Evolutionary conservation across 2,888 invertebrate species (phyloP).

Genomic region (Seira musarum): DNA sequence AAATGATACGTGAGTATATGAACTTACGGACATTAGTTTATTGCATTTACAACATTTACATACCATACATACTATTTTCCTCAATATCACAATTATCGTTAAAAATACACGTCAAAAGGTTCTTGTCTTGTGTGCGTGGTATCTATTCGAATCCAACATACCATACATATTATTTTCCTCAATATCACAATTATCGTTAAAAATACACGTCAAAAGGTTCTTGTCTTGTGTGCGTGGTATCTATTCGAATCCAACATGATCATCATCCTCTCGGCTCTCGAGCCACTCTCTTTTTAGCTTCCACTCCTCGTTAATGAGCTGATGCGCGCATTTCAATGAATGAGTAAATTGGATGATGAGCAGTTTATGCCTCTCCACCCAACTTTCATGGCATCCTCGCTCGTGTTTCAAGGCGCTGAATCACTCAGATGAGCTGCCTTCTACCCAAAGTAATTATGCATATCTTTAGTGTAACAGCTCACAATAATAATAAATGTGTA

Average conservation of each 20-base stretch:
- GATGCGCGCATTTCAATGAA: slow-evolving; percentile 56
- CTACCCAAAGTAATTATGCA: slow-evolving; percentile 50
- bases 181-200: slow-evolving; percentile 30
- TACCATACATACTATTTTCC: neutral
- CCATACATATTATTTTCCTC: neutral
- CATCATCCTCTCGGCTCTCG: neutral
- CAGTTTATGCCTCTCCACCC: slow-evolving; percentile 54
- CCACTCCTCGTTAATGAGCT: slow-evolving; percentile 55
- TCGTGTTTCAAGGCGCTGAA: slow-evolving; percentile 48
- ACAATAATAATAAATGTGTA: slow-evolving; percentile 27
- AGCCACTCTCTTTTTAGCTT: slow-evolving; percentile 21
- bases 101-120: slow-evolving; percentile 35
- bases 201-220: slow-evolving; percentile 30
- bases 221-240: slow-evolving; percentile 40
- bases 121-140: slow-evolving; percentile 39
- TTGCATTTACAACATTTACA: slow-evolving; percentile 7
- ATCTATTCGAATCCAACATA: slow-evolving; percentile 24
- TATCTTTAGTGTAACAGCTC: slow-evolving; percentile 42
- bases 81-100: slow-evolving; percentile 23
- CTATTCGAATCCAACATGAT: slow-evolving; percentile 22
- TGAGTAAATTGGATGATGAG: slow-evolving; percentile 61
- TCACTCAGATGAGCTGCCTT: slow-evolving; percentile 30
- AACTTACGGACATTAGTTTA: neutral
- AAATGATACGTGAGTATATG: neutral
- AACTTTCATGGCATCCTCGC: slow-evolving; percentile 43